Percentiles rank a stretch among this genome's conserved stretches.
Conservation (phyloP, 2,888 invertebrate species). For the Drosophila yooni region DNA sequence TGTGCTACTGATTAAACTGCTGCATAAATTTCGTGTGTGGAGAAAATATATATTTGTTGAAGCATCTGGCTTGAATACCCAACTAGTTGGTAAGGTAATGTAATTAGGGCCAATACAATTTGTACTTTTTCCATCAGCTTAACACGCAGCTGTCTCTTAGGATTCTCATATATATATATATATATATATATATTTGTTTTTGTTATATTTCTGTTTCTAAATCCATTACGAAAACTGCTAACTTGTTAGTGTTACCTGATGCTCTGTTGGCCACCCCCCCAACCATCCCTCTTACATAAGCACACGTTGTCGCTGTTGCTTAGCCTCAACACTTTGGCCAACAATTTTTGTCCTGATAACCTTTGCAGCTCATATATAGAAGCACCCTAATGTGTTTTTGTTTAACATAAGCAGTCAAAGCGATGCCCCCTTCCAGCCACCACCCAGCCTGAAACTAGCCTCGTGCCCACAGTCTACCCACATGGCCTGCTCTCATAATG, state of each 20-base stretch:
- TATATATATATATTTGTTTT: constrained; percentile 4
- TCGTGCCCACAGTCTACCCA: neutral
- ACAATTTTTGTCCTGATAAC: constrained; percentile 65
- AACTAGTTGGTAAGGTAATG: constrained; percentile 51
- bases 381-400: constrained; percentile 64
- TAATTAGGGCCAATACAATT: constrained; percentile 70
- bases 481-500: neutral
- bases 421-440: constrained; percentile 3
- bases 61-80: constrained; percentile 43
- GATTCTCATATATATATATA: constrained; percentile 1
- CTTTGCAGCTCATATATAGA: constrained; percentile 46
- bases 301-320: constrained; percentile 23
- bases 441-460: constrained; percentile 8
- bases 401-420: constrained; percentile 64
- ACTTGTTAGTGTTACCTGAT: constrained; percentile 46
- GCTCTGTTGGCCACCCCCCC: constrained; percentile 5
- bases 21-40: neutral
- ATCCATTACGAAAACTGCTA: constrained; percentile 59
- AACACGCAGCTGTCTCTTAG: constrained; percentile 39
- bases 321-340: constrained; percentile 36
- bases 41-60: constrained; percentile 18
- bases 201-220: constrained; percentile 48
- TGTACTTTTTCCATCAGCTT: constrained; percentile 54
- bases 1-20: neutral
- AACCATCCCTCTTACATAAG: neutral